Conservation (phyloP, 2,888 invertebrate genomes). For the Pollenia labialis region DNA sequence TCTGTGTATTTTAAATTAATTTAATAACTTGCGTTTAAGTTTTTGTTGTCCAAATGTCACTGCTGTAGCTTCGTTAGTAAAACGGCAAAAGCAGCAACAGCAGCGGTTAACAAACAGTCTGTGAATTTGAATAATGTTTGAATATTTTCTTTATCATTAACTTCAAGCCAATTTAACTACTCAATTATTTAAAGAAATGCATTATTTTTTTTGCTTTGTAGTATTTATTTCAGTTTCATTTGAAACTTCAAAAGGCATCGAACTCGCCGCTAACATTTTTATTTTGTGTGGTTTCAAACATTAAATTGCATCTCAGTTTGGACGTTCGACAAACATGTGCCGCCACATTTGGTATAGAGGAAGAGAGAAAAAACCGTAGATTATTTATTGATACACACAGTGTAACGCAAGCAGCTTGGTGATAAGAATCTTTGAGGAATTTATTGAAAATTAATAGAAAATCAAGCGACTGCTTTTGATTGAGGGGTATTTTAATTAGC, state of each 20-base stretch:
- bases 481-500: too few species aligned
- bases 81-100: not conserved
- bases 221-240: not conserved
- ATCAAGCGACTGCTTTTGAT: not conserved
- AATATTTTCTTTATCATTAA: conserved; percentile 67
- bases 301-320: not conserved
- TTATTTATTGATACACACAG: conserved; percentile 14
- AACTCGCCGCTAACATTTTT: conserved; percentile 44
- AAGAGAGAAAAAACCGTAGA: not conserved
- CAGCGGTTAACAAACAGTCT: conserved; percentile 48
- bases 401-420: conserved; percentile 4
- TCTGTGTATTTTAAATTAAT: conserved; percentile 57
- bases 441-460: conserved; percentile 32
- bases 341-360: not conserved
- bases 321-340: conserved; percentile 35
- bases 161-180: conserved; percentile 52
- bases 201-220: conserved; percentile 9
- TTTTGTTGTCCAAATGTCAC: conserved; percentile 33
- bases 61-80: conserved; percentile 69
- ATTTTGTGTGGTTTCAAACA: conserved; percentile 48
- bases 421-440: conserved; percentile 33
- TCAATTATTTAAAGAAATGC: conserved; percentile 64
- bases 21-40: conserved; percentile 61
- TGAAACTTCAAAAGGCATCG: conserved; percentile 48
- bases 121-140: conserved; percentile 73